Base-by-base conservation (phyloP, 2,888 invertebrate genomes). In the Torymus tubicola region DNA sequence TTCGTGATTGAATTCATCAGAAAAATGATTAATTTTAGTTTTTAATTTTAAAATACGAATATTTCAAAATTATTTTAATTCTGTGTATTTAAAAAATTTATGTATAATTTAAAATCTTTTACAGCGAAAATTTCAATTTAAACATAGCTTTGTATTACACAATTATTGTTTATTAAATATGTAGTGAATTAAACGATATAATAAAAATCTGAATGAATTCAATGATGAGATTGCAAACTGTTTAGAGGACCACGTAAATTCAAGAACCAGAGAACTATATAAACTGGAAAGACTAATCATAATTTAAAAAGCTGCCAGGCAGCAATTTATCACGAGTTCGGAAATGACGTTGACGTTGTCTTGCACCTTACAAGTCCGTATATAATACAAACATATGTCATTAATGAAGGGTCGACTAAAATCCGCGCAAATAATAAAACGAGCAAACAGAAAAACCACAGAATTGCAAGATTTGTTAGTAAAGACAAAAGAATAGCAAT, bases 241-340 rank as follows among this genome's bases (percentile, higher is more conserved):
- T 42, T 64, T 63, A 81, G 75, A 55, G 81, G 81, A 75, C 81
- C 81, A 81, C 18, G 53, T 74, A 61, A 81, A 67, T 64, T 74
- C 53, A 64, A 65, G 53, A 74, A 78, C 75, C 74, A 78, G 57
- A 78, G 61, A 82, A 81, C 60, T 18, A 73, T 18, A 73, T 52
- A 68, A 67, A 72, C 12, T 75, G 58, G 61, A 68, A 82, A 80
- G 80, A 80, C 69, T 76, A 75, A 82, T 76, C 18, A 55, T 64
- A 65, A 71, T 78, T 82, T 53, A 61, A 18, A 12, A 61, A 42
- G 50, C 8, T 70, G 18, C 53, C n/a, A 53, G 50, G 79, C 50
- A 74, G 16, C 16, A 65, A 64, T 4, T 13, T 55, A 53, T 69
- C 63, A 74, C 67, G 55, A 69, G 68, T 79, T 73, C 60, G 16